Evolutionary conservation across 2,797 vertebrate species (phyloP).

Genomic region (Hipposideros larvatus): DNA sequence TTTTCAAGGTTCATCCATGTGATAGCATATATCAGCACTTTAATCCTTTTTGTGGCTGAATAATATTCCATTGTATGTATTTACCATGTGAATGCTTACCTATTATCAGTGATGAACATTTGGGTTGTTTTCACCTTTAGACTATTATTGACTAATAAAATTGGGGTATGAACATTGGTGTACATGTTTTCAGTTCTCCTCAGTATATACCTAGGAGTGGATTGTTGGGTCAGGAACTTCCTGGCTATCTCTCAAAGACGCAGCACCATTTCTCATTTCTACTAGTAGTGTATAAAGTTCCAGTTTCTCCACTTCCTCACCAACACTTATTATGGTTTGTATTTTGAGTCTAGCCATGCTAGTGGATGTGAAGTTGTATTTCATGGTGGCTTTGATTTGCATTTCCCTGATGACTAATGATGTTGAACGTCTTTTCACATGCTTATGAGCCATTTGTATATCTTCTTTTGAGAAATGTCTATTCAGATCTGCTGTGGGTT

Average conservation of each 20-base stretch:
- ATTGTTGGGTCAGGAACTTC: neutral
- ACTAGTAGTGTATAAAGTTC: neutral
- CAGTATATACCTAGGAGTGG: neutral
- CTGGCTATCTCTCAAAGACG: neutral
- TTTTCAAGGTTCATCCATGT: neutral
- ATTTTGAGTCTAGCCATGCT: neutral
- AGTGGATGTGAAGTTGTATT: neutral
- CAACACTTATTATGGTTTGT: neutral
- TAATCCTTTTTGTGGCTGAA: neutral
- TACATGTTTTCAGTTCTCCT: neutral
- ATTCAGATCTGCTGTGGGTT: neutral
- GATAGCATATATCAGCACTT: neutral
- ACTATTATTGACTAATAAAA: neutral
- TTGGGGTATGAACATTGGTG: neutral
- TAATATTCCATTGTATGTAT: too few species aligned
- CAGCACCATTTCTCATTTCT: neutral
- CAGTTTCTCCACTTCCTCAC: neutral
- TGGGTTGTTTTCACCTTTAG: neutral
- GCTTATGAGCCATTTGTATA: neutral
- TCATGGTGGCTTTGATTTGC: neutral
- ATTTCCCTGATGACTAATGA: neutral
- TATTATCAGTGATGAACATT: too few species aligned
- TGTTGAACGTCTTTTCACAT: neutral
- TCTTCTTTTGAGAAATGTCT: neutral
- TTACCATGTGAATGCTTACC: too few species aligned